A percentile compares a stretch with the other conserved stretches of the same genome.
phyloP scores from a whole-genome alignment of 2,888 invertebrate genomes.

The Scaptomyza tumidula region DNA sequence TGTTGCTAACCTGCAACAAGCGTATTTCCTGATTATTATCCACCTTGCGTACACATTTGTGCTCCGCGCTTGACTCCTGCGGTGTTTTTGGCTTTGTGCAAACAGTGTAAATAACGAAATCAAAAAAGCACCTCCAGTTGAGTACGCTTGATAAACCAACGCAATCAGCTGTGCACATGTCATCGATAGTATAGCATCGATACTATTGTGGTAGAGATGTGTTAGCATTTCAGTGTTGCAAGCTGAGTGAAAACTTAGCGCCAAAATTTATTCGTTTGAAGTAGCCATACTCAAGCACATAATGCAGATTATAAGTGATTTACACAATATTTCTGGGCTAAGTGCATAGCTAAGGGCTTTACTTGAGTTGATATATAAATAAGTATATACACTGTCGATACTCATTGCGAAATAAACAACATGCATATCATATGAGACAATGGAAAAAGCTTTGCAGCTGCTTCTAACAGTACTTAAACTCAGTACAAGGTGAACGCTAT shows the following conservation, averaged over 20 bases:
- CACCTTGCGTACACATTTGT: slow-evolving; percentile 58
- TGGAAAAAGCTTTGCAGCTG: not conserved
- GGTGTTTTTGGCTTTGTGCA: slow-evolving; percentile 38
- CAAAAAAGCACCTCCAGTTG: slow-evolving; percentile 33
- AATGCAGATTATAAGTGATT: not conserved
- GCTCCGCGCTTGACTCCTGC: slow-evolving; percentile 46
- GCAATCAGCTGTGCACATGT: slow-evolving; percentile 22
- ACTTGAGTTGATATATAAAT: not conserved
- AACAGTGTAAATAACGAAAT: slow-evolving; percentile 64
- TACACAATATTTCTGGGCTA: not conserved
- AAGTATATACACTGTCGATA: slow-evolving; percentile 10
- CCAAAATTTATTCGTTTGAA: slow-evolving; percentile 16
- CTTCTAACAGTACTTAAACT: slow-evolving; percentile 5
- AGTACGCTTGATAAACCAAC: slow-evolving; percentile 5
- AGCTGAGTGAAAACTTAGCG: slow-evolving; percentile 10
- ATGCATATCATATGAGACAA: slow-evolving; percentile 16
- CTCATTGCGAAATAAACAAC: not conserved
- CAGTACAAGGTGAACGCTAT: slow-evolving; percentile 28
- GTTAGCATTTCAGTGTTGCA: slow-evolving; percentile 30
- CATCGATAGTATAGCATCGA: slow-evolving; percentile 42
- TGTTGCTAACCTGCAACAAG: slow-evolving; percentile 49
- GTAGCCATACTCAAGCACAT: no score
- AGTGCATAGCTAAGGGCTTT: not conserved
- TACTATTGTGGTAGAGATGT: slow-evolving; percentile 18
- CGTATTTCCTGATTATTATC: slow-evolving; percentile 35